Evolutionary conservation across 2,888 invertebrate genomes (phyloP), one percentile per base, ranked within the genome.

Genomic region (Hydrotaea diabolus): DNA sequence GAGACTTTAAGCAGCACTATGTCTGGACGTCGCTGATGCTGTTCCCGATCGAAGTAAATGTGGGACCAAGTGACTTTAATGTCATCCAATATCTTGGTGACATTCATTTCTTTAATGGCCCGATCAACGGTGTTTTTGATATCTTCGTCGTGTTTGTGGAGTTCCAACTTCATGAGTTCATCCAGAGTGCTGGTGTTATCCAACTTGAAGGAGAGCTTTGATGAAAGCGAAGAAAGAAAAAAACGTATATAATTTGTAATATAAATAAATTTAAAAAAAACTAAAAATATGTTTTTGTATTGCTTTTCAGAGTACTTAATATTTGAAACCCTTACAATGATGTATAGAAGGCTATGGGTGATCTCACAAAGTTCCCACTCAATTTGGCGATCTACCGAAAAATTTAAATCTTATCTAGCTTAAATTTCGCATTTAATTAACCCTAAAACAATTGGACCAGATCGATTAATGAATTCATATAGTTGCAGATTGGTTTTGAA

Each of bases 81-180:
- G 90, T 98, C 98, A 89, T 96, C 96, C 9, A 99, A 93, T 0
- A 96, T 95, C 92, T 98, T 98, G 90, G 98, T 98, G 96, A 98
- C 99, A 9, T 95, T 96, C 94, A 97, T 96, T 93, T 99, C 99
- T 91, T 98, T 99, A 9, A 98, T 97, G 8, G 98, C 97, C 90
- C 98, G 98, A 92, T 99, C 98, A 7, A 98, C 98, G 83, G 98
- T 98, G 87, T 96, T 97, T 90, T 98, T 97, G 0, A 98, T 98
- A 91, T 98, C 98, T 88, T 99, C 98, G 92, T 99, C 98, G 90
- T 94, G 98, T 89, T 97, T 96, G 92, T 99, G 98, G 8, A 99
- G 94, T 89, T 98, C 96, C 62, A 99, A 93, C 2, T 95, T 96
- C 55, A 99, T 93, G 66, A 99, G 93, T 90, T 98, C 97, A 11